Conservation (phyloP, 2,888 invertebrate species). For the Tipula unca region DNA sequence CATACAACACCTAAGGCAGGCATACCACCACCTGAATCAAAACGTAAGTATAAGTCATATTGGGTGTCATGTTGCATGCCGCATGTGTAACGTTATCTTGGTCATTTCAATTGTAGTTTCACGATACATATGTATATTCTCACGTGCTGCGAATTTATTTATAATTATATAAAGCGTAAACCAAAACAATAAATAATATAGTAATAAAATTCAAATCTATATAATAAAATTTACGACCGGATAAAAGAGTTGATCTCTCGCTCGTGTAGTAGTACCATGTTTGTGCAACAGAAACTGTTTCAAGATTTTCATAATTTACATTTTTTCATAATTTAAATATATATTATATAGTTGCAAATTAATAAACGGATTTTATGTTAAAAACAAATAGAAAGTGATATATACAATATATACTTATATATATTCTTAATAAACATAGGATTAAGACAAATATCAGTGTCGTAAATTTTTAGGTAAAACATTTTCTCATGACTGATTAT, state of each 20-base stretch:
- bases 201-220: not conserved
- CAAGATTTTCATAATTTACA: not conserved
- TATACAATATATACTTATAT: no score
- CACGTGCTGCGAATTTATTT: not conserved
- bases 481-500: not conserved
- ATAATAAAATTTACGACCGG: not conserved
- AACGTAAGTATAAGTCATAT: slow-evolving; percentile 24
- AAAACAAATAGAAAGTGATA: slow-evolving; percentile 1
- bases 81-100: not conserved
- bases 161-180: not conserved
- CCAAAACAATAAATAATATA: not conserved
- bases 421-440: not conserved
- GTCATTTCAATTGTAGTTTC: not conserved
- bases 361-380: not conserved
- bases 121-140: not conserved
- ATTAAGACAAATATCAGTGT: not conserved
- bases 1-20: slow-evolving; percentile 35
- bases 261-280: no score
- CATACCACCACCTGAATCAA: slow-evolving; percentile 30
- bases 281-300: not conserved
- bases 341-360: not conserved
- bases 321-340: no score
- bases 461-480: not conserved
- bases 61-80: not conserved
- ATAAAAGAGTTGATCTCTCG: not conserved